These are phyloP conservation scores for Odocoileus virginianus DNA, from an alignment of 2,113 vertebrate genomes.

Conservation along the genomic window DNA sequence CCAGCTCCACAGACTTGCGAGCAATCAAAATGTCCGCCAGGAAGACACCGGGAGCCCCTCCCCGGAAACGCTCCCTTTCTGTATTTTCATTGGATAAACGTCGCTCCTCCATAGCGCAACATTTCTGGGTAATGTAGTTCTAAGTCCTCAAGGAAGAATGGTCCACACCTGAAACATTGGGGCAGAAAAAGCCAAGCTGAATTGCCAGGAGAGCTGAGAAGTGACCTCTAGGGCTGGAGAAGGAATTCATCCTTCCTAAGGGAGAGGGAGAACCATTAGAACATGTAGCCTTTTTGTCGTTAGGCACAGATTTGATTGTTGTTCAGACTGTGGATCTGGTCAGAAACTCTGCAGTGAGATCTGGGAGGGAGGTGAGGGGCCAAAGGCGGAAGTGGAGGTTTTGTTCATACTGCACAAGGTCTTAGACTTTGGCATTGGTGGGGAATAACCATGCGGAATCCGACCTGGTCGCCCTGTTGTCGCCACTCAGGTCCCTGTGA, in stretches of 20 bases:
- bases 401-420: background rate
- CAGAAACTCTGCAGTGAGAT: background rate
- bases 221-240: background rate
- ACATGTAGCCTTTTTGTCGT: background rate
- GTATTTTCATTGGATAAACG: background rate
- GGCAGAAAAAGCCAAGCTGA: background rate
- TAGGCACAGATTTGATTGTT: background rate
- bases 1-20: background rate
- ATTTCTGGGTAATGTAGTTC: background rate
- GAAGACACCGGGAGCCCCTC: background rate
- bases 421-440: background rate
- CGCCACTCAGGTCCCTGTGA: background rate
- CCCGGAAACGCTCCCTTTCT: background rate
- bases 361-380: background rate
- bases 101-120: fast-evolving
- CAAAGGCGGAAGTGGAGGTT: background rate
- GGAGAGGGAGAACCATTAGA: background rate
- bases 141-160: background rate
- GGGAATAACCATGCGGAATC: background rate
- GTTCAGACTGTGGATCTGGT: background rate
- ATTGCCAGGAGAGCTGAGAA: background rate
- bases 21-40: background rate
- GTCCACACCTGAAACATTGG: background rate
- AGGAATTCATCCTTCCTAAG: background rate
- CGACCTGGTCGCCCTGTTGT: background rate